These are phyloP conservation scores for Orientallactaga bullata DNA, from an alignment of 2,113 vertebrate genomes.

Conservation along the genomic window DNA sequence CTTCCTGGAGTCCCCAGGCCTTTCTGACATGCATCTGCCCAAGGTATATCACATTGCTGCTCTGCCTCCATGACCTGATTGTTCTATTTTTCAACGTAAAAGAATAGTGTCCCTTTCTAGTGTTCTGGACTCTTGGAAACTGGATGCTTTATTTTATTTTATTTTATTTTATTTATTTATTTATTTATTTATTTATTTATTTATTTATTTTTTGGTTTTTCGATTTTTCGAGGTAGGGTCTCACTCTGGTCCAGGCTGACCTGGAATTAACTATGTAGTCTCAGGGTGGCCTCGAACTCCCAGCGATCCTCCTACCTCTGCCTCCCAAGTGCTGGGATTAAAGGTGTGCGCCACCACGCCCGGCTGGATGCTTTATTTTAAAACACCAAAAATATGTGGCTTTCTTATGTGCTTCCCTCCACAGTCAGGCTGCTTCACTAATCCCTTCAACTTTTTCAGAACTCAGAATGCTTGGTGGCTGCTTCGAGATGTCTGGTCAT, in stretches of 20 bases:
- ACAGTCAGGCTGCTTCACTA: constrained; percentile 54
- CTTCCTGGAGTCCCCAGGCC: not conserved
- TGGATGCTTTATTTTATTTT: constrained; percentile 59
- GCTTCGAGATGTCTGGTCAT: constrained; percentile 64
- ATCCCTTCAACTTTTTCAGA: constrained; percentile 46
- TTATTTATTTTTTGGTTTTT: too few species aligned
- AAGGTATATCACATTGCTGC: not conserved
- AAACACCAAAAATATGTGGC: constrained; percentile 25
- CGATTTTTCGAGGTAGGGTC: too few species aligned
- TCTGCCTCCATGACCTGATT: not conserved
- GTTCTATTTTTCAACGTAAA: not conserved
- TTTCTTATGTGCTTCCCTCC: constrained; percentile 22
- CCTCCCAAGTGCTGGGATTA: too few species aligned
- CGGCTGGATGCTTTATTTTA: constrained; percentile 57
- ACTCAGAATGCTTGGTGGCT: constrained; percentile 53
- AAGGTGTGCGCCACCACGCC: too few species aligned
- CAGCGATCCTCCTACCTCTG: too few species aligned
- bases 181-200: too few species aligned
- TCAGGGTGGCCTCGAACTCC: too few species aligned
- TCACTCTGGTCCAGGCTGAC: too few species aligned
- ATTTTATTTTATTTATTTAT: too few species aligned
- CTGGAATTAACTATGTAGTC: too few species aligned
- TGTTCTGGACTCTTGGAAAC: not conserved
- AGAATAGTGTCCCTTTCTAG: not conserved
- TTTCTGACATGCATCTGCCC: not conserved